These are phyloP conservation scores for Geococcyx californianus DNA, from an alignment of 2,113 vertebrate genomes.

Conservation along the genomic window DNA sequence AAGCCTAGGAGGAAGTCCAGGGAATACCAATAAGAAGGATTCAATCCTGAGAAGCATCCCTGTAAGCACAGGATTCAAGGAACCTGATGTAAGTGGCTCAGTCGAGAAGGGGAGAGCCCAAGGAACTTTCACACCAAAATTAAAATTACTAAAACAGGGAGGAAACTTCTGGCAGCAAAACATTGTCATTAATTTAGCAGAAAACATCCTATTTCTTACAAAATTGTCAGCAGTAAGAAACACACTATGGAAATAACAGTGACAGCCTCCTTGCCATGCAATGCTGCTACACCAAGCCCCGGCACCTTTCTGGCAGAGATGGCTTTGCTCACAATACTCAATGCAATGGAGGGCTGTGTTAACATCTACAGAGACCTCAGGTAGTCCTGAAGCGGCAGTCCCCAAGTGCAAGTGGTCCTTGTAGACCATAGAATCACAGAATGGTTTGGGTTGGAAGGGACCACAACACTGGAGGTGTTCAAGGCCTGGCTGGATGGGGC, in stretches of 20 bases:
- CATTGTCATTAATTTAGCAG: background rate
- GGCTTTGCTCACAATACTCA: background rate
- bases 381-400: background rate
- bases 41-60: background rate
- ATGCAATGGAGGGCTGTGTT: accelerated
- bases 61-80: background rate
- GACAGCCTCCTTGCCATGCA: accelerated
- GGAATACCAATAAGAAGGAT: background rate
- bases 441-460: too few relatives aligned
- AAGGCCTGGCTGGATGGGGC: too few relatives aligned
- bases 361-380: background rate
- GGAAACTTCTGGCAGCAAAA: background rate
- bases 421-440: background rate
- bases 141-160: background rate
- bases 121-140: background rate
- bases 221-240: background rate
- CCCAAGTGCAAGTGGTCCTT: background rate
- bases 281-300: accelerated
- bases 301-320: background rate
- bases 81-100: background rate
- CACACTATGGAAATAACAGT: background rate
- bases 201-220: background rate
- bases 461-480: too few relatives aligned
- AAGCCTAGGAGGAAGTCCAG: background rate
- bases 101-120: background rate